Conservation (phyloP, 2,113 vertebrate genomes). For the Sceloporus undulatus region DNA sequence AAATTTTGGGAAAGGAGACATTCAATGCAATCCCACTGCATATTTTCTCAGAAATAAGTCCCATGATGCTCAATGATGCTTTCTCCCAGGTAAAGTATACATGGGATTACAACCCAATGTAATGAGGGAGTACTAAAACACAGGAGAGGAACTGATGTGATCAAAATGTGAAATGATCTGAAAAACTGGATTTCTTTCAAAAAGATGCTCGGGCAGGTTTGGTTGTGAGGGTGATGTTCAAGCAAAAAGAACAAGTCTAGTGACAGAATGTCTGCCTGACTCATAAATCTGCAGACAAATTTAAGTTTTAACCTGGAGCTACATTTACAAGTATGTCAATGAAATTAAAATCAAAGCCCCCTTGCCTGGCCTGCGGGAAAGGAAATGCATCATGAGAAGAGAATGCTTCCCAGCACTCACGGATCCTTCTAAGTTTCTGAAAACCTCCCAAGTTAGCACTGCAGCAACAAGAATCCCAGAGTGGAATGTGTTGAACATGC, state of each 20-base stretch:
- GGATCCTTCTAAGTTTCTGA: conserved; percentile 68
- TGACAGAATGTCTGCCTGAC: conserved; percentile 69
- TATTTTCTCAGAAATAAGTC: not conserved
- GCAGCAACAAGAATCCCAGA: conserved; percentile 57
- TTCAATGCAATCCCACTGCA: not conserved
- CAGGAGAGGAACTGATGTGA: not conserved
- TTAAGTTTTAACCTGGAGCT: conserved; percentile 66
- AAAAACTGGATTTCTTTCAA: conserved; percentile 49
- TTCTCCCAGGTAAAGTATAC: not conserved
- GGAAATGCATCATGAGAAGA: conserved; percentile 69
- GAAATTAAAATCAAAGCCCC: conserved; percentile 69
- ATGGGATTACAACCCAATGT: not conserved
- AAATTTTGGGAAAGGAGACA: not conserved
- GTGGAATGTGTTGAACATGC: conserved; percentile 61
- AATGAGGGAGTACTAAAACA: not conserved
- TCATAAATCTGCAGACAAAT: conserved; percentile 73
- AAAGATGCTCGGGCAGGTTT: conserved; percentile 54
- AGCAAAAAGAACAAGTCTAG: conserved; percentile 63
- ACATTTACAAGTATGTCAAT: conserved; percentile 66
- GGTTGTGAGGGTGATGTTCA: conserved; percentile 23
- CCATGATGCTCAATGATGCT: not conserved
- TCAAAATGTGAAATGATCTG: conserved; percentile 37
- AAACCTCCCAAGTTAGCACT: conserved; percentile 68
- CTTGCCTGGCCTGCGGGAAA: conserved; percentile 60
- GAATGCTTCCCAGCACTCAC: conserved; percentile 58